Evolutionary conservation across 2,797 vertebrate species (phyloP).

Genomic region (Darevskia nairensis): DNA sequence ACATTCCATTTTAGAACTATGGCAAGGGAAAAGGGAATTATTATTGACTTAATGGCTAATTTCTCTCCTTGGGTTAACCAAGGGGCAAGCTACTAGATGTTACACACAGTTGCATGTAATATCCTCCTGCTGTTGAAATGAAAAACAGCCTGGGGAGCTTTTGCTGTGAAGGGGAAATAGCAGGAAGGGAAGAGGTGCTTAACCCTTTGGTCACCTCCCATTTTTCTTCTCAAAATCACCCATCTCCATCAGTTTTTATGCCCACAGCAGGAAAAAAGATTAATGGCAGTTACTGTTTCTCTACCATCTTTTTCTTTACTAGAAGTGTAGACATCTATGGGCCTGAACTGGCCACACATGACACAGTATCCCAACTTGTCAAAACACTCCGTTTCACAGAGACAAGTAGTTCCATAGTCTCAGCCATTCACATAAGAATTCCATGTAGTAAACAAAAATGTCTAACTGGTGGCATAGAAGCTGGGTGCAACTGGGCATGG

Average conservation of each 20-base stretch:
- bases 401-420: neutral
- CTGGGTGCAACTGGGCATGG: neutral
- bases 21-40: neutral
- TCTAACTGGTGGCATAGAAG: neutral
- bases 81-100: neutral
- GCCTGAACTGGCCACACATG: neutral
- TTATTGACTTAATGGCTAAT: conserved; percentile 21
- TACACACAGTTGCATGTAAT: neutral
- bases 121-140: neutral
- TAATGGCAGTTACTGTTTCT: accelerated
- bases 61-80: conserved; percentile 10
- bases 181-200: neutral
- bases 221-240: neutral
- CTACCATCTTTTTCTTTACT: neutral
- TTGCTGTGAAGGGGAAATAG: neutral
- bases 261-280: neutral
- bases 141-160: neutral
- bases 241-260: neutral
- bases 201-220: neutral
- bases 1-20: neutral
- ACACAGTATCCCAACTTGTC: neutral
- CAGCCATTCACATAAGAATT: neutral
- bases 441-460: neutral
- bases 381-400: neutral
- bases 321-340: neutral